Base-by-base conservation (phyloP, 2,797 vertebrate species). In the Melanotaenia pygmaea region DNA sequence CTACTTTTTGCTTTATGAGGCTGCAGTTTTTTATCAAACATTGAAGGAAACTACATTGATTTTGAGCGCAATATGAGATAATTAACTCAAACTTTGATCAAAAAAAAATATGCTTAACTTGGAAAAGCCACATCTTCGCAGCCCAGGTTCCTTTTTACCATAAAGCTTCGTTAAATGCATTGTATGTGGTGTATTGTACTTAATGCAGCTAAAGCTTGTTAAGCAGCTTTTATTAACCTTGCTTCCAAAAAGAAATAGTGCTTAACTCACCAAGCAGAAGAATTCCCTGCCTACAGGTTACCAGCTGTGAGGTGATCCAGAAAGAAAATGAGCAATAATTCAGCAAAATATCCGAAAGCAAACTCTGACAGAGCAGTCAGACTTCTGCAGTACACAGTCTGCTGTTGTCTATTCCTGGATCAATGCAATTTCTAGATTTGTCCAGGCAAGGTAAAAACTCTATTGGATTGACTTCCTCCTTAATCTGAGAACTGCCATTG, bases 401-500 rank as follows among this genome's bases (percentile, higher is more conserved):
- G 26, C 10, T 71, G 51, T 76, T 74, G 74, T 72, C 89, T 90
- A 84, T 88, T 86, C 56, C 76, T 78, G 83, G 79, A 76, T 70
- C 53, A 70, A 64, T 70, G 63, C 68, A 84, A 84, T 88, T 89
- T 89, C 77, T 43, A 67, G 85, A 84, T 88, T 89, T 88, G 82
- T 50, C 63, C 74, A 14, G 28, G 73, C 57, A 67, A 86, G 61
- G 75, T 80, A 76, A 86, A 87, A 85, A 80, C 75, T 84, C 85
- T 89, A 92, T 90, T 86, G 91, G 92, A 93, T 92, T 93, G 89
- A 89, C 90, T 89, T 84, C 72, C 88, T 82, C 66, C n/a, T 63
- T 94, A 94, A 94, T 93, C 93, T 90, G 74, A 76, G 38, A 0
- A 34, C 67, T 71, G 78, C 30, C 72, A 91, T 91, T 91, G 90